phyloP scores from a whole-genome alignment of 1,140 invertebrate genomes.

The Stenopsyche tienmushanensis region DNA sequence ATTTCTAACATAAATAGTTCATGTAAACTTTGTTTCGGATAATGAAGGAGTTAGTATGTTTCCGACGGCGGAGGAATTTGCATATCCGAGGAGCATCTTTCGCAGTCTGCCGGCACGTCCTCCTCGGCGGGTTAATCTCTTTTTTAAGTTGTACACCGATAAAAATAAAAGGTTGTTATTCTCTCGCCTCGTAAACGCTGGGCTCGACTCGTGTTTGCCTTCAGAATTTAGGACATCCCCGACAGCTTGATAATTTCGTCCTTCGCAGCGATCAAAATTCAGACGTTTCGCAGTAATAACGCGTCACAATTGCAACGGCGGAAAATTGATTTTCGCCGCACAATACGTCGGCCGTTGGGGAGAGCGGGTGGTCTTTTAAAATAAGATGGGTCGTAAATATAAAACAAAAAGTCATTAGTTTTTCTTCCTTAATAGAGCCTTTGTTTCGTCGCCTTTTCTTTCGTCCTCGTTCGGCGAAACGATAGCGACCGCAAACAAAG shows the following conservation, averaged over 20 bases:
- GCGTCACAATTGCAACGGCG: not conserved
- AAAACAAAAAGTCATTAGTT: conserved; percentile 17
- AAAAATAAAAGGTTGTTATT: too few relatives aligned
- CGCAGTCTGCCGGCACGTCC: not conserved
- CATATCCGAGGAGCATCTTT: conserved; percentile 2
- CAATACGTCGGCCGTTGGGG: not conserved
- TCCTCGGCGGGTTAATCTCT: not conserved
- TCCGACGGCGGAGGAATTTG: not conserved
- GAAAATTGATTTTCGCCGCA: not conserved
- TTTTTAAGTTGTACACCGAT: not conserved
- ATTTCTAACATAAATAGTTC: too few relatives aligned
- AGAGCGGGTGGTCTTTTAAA: not conserved
- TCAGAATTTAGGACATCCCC: too few relatives aligned
- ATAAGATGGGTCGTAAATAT: not conserved
- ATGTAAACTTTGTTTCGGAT: not conserved
- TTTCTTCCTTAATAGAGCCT: not conserved
- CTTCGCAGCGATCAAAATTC: too few relatives aligned
- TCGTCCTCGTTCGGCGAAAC: not conserved
- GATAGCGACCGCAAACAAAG: conserved; percentile 13
- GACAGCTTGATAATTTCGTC: too few relatives aligned
- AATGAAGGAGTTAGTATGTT: conserved; percentile 4
- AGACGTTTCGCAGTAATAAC: not conserved
- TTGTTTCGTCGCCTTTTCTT: conserved; percentile 10
- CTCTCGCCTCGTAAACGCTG: too few relatives aligned
- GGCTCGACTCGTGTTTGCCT: too few relatives aligned